Conservation (phyloP, 2,888 invertebrate genomes). For the Tanaodytes sp. region DNA sequence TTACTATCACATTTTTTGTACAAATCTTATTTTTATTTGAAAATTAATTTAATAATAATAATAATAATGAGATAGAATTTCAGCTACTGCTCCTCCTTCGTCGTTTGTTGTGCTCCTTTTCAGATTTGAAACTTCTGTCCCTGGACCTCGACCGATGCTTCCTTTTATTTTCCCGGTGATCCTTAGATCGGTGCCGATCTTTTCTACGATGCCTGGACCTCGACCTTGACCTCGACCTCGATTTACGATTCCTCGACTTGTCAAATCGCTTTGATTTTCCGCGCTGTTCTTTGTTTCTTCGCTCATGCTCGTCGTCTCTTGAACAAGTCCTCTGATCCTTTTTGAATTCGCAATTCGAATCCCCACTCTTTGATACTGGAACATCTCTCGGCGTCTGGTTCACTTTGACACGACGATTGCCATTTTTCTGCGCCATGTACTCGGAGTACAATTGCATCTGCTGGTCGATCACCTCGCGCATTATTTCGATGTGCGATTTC, state of each 20-base stretch:
- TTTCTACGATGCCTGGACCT: constrained; percentile 40
- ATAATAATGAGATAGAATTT: no score
- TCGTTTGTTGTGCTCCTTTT: no score
- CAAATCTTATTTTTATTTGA: no score
- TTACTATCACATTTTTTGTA: no score
- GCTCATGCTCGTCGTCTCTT: constrained; percentile 29
- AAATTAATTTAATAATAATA: no score
- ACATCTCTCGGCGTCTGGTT: not conserved
- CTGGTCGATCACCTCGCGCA: constrained; percentile 69
- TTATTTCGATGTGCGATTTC: constrained; percentile 68
- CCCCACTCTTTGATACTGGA: not conserved
- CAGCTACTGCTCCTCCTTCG: no score
- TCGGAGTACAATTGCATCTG: constrained; percentile 70
- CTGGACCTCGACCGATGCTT: constrained; percentile 21
- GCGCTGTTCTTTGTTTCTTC: not conserved
- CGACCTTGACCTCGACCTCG: constrained; percentile 20
- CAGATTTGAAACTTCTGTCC: constrained; percentile 23
- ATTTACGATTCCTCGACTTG: no score
- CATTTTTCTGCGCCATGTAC: constrained; percentile 47
- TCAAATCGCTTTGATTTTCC: no score
- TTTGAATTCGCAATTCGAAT: no score
- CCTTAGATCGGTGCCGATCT: constrained; percentile 36
- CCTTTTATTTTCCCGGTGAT: constrained; percentile 40
- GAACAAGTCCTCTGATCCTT: not conserved
- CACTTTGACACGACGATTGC: not conserved